Conservation (phyloP, 2,113 vertebrate species). For the Plecotus auritus region DNA sequence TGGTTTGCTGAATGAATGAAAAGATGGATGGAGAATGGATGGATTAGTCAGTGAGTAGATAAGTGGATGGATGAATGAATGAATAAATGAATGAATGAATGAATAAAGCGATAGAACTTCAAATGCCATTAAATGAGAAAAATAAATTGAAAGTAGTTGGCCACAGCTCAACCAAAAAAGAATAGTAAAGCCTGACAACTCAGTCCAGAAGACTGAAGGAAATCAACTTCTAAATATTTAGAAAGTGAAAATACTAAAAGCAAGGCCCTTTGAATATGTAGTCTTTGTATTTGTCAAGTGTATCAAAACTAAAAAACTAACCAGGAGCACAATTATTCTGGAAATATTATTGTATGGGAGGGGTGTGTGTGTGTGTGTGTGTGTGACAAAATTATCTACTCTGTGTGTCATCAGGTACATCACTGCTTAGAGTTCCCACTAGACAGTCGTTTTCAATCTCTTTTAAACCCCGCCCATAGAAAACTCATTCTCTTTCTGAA, state of each 20-base stretch:
- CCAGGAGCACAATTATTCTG: background rate
- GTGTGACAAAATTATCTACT: background rate
- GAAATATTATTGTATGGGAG: background rate
- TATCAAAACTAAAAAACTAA: background rate
- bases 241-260: background rate
- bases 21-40: background rate
- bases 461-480: background rate
- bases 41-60: too few species aligned
- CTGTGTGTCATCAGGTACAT: rapidly evolving
- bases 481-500: background rate
- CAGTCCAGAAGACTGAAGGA: background rate
- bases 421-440: background rate
- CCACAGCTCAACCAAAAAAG: background rate
- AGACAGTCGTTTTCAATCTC: background rate
- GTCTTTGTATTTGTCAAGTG: background rate
- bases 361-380: background rate
- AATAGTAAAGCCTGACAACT: background rate
- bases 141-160: background rate
- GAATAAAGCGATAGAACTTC: background rate
- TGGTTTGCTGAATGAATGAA: background rate
- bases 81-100: background rate
- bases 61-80: background rate
- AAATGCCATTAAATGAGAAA: background rate
- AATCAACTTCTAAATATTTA: background rate
- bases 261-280: background rate